Conservation (phyloP, 2,797 vertebrate species). For the Lophura swinhoii region DNA sequence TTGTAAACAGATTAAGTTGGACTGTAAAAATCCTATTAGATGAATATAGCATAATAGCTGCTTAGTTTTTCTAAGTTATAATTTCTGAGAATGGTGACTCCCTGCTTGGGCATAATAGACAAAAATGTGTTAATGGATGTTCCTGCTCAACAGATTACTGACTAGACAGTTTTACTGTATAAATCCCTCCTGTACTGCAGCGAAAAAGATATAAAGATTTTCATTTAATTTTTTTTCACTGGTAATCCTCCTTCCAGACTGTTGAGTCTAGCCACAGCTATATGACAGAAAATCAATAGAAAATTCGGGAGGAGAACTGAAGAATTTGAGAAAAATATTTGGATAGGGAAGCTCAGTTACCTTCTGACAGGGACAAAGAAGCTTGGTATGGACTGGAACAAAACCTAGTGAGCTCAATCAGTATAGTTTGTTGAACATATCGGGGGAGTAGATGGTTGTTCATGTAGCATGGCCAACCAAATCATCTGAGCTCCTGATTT, state of each 20-base stretch:
- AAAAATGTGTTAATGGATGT: background rate
- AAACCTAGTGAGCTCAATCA: background rate
- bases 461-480: background rate
- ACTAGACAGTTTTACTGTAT: background rate
- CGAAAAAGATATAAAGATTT: background rate
- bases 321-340: background rate
- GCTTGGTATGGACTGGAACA: background rate
- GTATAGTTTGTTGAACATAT: background rate
- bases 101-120: background rate
- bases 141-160: background rate
- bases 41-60: background rate
- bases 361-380: background rate
- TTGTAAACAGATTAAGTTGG: background rate
- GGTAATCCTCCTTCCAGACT: background rate
- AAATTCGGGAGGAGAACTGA: background rate
- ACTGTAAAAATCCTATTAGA: background rate
- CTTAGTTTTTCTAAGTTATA: background rate
- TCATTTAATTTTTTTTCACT: background rate
- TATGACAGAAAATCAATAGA: background rate
- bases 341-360: background rate
- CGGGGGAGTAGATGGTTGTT: background rate
- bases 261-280: background rate
- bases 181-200: background rate
- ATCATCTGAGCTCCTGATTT: background rate
- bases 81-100: background rate